A percentile compares a stretch with the other conserved stretches of the same genome.
Evolutionary conservation across 1,140 invertebrate species (phyloP).

Genomic region (Lordiphosa stackelbergi): DNA sequence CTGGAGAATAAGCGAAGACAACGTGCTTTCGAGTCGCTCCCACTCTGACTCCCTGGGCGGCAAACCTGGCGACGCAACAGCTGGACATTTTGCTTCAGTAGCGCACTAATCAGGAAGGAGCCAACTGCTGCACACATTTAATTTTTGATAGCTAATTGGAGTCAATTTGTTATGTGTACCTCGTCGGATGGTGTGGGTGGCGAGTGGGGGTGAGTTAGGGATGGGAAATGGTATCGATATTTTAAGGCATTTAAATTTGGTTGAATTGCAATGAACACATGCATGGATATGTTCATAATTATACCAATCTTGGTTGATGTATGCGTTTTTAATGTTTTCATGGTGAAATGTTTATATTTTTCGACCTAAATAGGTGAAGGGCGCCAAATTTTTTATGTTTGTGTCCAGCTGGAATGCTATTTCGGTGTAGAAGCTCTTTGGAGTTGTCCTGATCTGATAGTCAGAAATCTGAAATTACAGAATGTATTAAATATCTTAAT

Average conservation of each 20-base stretch:
- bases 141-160: constrained; percentile 48
- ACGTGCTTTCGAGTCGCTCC: constrained; percentile 1
- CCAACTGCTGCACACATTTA: constrained; percentile 63
- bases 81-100: constrained; percentile 48
- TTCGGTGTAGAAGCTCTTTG: no score
- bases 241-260: neutral
- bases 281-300: neutral
- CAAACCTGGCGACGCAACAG: constrained; percentile 21
- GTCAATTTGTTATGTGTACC: constrained; percentile 58
- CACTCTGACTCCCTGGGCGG: neutral
- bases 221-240: constrained; percentile 2
- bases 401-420: no score
- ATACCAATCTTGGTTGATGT: neutral
- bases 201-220: constrained; percentile 20
- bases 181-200: constrained; percentile 21
- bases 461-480: no score
- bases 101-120: constrained; percentile 31
- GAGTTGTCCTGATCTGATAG: no score
- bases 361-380: neutral
- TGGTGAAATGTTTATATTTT: no score
- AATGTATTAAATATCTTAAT: no score
- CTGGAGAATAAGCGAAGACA: constrained; percentile 19
- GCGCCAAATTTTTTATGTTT: no score
- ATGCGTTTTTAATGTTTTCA: no score
- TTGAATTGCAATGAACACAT: neutral